A percentile compares a stretch with the other conserved stretches of the same genome.
Evolutionary conservation across 1,140 invertebrate genomes (phyloP).

Genomic region (Drosophila burlai): DNA sequence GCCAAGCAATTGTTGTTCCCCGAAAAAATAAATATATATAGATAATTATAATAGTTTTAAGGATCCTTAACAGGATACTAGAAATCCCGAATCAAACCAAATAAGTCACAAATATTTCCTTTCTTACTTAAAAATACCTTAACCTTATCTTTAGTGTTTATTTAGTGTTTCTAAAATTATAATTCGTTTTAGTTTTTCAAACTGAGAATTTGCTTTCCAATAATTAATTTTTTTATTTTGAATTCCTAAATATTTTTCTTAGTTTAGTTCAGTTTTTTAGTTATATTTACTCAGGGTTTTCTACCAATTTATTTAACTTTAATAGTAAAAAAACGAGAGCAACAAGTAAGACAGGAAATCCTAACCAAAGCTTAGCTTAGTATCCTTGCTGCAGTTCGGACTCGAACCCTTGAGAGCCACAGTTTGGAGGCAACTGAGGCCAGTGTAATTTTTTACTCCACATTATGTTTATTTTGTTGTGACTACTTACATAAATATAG

Average conservation of each 20-base stretch:
- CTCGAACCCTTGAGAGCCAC: not conserved
- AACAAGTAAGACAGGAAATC: too few species aligned
- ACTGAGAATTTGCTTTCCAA: too few species aligned
- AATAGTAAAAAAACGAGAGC: too few species aligned
- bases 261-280: too few species aligned
- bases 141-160: too few species aligned
- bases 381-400: not conserved
- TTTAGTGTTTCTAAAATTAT: not conserved
- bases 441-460: not conserved
- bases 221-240: too few species aligned
- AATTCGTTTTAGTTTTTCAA: too few species aligned
- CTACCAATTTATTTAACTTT: too few species aligned
- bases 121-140: not conserved
- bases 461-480: not conserved
- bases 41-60: not conserved
- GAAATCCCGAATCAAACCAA: accelerated
- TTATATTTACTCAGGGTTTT: too few species aligned
- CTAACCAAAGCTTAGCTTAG: not conserved
- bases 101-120: not conserved
- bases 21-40: too few species aligned
- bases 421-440: not conserved
- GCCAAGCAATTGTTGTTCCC: not conserved
- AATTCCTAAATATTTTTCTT: too few species aligned
- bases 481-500: not conserved
- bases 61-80: not conserved